phyloP scores from a whole-genome alignment of 2,113 vertebrate genomes.

The Coturnix japonica region DNA sequence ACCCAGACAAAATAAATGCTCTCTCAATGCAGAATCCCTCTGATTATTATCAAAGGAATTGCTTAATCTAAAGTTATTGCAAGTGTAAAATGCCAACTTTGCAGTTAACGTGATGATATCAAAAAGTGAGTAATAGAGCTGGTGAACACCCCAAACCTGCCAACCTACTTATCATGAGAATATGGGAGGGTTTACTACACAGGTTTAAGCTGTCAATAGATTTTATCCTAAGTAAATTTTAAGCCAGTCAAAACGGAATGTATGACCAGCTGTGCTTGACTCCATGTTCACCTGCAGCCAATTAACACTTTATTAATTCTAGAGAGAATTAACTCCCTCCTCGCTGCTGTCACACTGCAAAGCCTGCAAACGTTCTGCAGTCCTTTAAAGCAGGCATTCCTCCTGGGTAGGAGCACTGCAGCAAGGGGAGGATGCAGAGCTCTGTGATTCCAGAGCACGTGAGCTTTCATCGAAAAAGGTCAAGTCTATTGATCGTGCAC shows the following conservation, averaged over 20 bases:
- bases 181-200: not conserved
- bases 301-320: not conserved
- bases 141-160: conserved; percentile 33
- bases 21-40: not conserved
- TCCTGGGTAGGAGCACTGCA: not conserved
- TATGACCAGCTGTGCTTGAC: not conserved
- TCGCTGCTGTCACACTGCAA: fast-evolving
- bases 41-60: conserved; percentile 14
- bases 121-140: conserved; percentile 15
- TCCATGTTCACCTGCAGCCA: conserved; percentile 13
- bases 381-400: not conserved
- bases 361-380: not conserved
- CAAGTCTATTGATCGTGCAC: fast-evolving
- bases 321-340: not conserved
- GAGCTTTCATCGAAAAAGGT: not conserved
- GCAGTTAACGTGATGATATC: conserved; percentile 23
- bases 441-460: fast-evolving
- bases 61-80: conserved; percentile 41
- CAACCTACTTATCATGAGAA: conserved; percentile 20
- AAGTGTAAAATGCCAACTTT: conserved; percentile 15
- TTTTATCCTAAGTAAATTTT: not conserved
- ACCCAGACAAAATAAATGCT: not conserved
- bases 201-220: not conserved
- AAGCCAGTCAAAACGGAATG: not conserved
- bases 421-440: not conserved